Base-by-base conservation (phyloP, 2,797 vertebrate genomes). In the Nannoperca obscura region DNA sequence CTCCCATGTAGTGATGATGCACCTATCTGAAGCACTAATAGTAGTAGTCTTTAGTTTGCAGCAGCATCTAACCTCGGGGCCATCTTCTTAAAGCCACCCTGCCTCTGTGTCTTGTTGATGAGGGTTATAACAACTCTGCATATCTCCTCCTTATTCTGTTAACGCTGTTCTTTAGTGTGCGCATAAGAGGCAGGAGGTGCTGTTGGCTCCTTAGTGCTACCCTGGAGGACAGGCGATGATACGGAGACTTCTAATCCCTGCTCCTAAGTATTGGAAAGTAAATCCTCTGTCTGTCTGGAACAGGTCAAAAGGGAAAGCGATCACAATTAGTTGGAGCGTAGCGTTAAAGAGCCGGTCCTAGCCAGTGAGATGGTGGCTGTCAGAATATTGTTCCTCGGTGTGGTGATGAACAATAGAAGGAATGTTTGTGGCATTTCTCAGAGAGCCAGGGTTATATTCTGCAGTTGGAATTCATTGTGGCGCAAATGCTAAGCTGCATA, bases 271-370 rank as follows among this genome's bases (percentile, higher is more conserved):
- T 91, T 83, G 71, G 81, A 89, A 84, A 88, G 84, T 92, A 90
- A 94, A 94, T 89, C 91, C 76, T 30, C 81, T 68, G 78, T 85
- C 86, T 92, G 86, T 85, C 88, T 91, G 86, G 86, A 86, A 86
- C 76, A 76, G 90, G 93, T 92, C 91, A 92, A 87, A 91, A 88
- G 76, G 85, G 85, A 92, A 93, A 90, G 75, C 50, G 52, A 91
- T 92, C 89, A 86, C 84, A 90, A 84, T 93, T 91, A 90, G 84
- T 74, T 72, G 58, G 82, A 84, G 82, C 63, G 46, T 78, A 38
- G 80, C 70, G 78, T 72, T 89, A 80, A 85, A 87, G 80, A 83
- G 80, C 60, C 86, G 71, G 83, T 88, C 85, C 85, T 52, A 54
- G 63, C 86, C 60, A 77, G 82, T 82, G 80, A 85, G 84, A 85